Evolutionary conservation across 2,113 vertebrate species (phyloP).

Genomic region (Ranitomeya imitator): DNA sequence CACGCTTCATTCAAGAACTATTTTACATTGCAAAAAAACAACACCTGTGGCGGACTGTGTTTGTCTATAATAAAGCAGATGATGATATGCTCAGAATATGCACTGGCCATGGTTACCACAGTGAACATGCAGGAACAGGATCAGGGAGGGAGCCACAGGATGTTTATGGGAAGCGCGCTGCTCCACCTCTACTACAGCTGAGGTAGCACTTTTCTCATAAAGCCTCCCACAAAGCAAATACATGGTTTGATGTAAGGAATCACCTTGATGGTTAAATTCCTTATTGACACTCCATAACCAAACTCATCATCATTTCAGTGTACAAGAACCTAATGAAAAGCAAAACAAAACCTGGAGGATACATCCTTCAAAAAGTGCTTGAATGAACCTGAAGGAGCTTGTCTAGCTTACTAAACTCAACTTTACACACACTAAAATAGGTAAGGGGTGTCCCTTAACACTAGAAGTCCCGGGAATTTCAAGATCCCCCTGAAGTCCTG

Average conservation of each 20-base stretch:
- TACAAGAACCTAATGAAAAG: neutral
- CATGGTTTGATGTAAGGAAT: neutral
- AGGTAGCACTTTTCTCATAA: neutral
- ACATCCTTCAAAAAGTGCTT: neutral
- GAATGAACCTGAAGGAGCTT: neutral
- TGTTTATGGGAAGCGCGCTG: constrained; percentile 1
- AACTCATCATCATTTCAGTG: neutral
- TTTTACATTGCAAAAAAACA: neutral
- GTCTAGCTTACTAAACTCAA: too few species aligned
- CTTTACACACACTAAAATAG: too few species aligned
- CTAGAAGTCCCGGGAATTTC: too few species aligned
- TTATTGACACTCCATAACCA: neutral
- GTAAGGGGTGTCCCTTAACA: too few species aligned
- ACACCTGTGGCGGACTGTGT: neutral
- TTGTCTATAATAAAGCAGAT: neutral
- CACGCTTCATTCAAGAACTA: neutral
- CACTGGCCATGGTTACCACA: neutral
- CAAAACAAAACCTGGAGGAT: neutral
- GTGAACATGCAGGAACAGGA: constrained; percentile 47
- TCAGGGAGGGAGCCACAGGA: constrained; percentile 15
- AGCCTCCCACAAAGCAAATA: constrained; percentile 6
- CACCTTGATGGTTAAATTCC: neutral
- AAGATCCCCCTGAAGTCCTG: too few species aligned
- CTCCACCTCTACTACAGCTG: neutral
- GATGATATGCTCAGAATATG: neutral